phyloP scores from a whole-genome alignment of 1,140 invertebrate genomes.

The Bombus terrestris region DNA sequence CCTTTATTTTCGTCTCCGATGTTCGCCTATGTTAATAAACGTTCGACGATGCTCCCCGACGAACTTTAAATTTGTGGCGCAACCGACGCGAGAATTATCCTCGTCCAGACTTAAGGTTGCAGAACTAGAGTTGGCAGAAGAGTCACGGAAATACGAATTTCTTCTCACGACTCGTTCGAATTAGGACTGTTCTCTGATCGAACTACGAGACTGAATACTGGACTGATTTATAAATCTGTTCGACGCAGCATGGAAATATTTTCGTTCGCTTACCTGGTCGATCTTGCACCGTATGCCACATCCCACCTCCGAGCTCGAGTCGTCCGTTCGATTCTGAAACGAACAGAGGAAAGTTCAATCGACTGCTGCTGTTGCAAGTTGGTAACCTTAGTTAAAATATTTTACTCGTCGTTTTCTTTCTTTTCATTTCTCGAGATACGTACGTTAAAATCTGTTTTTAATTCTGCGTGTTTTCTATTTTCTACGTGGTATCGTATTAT shows the following conservation, averaged over 20 bases:
- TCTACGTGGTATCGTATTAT: too few species aligned
- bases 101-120: background rate
- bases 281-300: conserved; percentile 86
- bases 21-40: conserved; percentile 58
- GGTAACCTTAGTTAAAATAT: background rate
- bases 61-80: conserved; percentile 31
- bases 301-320: conserved; percentile 84
- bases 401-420: too few species aligned
- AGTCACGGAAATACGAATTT: background rate
- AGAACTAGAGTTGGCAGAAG: background rate
- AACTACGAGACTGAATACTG: background rate
- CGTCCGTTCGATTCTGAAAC: conserved; percentile 85
- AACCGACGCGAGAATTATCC: conserved; percentile 1
- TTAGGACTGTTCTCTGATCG: background rate
- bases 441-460: too few species aligned
- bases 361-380: too few species aligned
- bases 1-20: conserved; percentile 70
- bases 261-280: conserved; percentile 78
- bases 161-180: background rate
- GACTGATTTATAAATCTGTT: background rate
- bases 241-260: background rate
- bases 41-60: conserved; percentile 32
- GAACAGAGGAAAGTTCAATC: background rate
- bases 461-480: too few species aligned
- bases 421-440: background rate